Percentiles rank a stretch among this genome's conserved stretches.
phyloP scores from a whole-genome alignment of 1,140 invertebrate species.

The Drosophila mayri region DNA sequence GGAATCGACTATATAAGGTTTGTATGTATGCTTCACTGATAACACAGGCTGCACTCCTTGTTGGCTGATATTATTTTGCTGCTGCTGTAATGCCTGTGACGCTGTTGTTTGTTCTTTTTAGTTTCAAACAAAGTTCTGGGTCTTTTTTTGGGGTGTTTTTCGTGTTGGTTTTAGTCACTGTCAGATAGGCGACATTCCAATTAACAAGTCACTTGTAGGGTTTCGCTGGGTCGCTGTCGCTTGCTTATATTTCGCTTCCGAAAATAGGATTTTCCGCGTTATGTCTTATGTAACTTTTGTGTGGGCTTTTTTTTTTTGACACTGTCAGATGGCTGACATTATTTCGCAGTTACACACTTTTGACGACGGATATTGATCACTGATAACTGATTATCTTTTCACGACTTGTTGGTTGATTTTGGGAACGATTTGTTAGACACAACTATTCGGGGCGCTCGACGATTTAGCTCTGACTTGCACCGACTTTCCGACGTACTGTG shows the following conservation, averaged over 20 bases:
- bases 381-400: conserved; percentile 15
- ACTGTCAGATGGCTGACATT: conserved; percentile 69
- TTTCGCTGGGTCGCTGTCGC: conserved; percentile 9
- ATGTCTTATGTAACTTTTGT: conserved; percentile 37
- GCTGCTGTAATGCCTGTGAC: conserved; percentile 1
- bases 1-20: conserved; percentile 19
- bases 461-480: conserved; percentile 60
- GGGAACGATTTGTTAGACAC: conserved; percentile 33
- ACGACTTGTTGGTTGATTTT: not conserved
- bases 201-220: conserved; percentile 63
- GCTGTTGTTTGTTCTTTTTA: not conserved
- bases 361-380: conserved; percentile 5
- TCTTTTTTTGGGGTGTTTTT: conserved; percentile 20
- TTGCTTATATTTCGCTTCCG: conserved; percentile 34
- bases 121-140: not conserved
- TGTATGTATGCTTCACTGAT: conserved; percentile 25
- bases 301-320: conserved; percentile 14
- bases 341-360: conserved; percentile 19
- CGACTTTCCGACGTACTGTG: conserved; percentile 62
- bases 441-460: conserved; percentile 71
- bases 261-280: conserved; percentile 31
- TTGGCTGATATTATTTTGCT: not conserved
- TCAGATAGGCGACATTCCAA: conserved; percentile 75
- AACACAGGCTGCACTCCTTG: conserved; percentile 24
- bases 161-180: conserved; percentile 51